Conservation (phyloP, 2,113 vertebrate species). For the Pelvicachromis taeniatus region DNA sequence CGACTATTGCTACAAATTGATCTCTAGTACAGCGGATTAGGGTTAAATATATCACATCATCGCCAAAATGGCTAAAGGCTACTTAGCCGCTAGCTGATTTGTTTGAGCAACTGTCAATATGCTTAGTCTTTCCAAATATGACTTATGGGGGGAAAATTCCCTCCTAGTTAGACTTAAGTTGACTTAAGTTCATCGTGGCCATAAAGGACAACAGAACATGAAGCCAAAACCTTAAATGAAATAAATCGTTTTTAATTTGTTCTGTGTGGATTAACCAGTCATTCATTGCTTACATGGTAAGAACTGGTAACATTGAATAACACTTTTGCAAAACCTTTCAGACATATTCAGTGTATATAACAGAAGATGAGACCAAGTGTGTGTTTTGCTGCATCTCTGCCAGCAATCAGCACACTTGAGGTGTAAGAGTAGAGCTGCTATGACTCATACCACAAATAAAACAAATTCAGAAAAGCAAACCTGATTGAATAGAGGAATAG, state of each 20-base stretch:
- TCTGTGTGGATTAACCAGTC: not conserved
- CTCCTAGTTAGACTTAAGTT: not conserved
- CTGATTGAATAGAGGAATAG: not conserved
- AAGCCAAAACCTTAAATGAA: not conserved
- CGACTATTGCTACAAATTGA: too few relatives aligned
- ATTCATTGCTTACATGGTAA: not conserved
- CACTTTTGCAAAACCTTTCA: not conserved
- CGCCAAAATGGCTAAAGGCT: not conserved
- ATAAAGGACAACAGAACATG: not conserved
- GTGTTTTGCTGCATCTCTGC: not conserved
- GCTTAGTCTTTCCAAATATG: not conserved
- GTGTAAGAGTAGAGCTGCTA: not conserved
- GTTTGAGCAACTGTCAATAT: not conserved
- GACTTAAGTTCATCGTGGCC: not conserved
- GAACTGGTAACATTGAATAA: not conserved
- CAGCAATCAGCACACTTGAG: not conserved
- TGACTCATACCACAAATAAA: not conserved
- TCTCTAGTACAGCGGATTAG: too few relatives aligned
- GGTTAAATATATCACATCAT: too few relatives aligned
- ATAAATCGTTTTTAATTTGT: not conserved
- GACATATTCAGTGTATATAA: not conserved
- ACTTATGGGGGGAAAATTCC: not conserved
- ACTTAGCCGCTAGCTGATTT: not conserved
- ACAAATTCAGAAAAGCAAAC: not conserved
- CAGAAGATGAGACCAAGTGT: not conserved